Conservation (phyloP, 1,140 invertebrate genomes). For the Bombus confusus region DNA sequence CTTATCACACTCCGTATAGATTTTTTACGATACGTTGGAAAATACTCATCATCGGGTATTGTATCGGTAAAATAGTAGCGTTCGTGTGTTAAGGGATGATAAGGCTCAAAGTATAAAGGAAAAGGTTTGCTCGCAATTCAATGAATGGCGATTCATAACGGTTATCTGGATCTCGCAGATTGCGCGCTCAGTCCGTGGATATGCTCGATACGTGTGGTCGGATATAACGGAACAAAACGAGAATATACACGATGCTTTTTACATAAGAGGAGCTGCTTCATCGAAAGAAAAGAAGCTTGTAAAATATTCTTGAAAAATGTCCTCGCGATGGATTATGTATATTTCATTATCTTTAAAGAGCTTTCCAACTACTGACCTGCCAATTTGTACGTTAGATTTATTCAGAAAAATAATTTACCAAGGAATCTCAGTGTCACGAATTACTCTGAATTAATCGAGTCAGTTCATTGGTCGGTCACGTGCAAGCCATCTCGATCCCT, state of each 20-base stretch:
- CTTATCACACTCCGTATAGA: background rate
- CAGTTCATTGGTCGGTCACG: constrained; percentile 9
- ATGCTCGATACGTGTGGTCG: constrained; percentile 49
- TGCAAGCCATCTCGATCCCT: constrained; percentile 26
- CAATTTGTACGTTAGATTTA: no score
- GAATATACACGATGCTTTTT: background rate
- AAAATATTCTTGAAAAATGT: no score
- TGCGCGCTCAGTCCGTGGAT: constrained; percentile 59
- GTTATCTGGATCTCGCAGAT: constrained; percentile 73
- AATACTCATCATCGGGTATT: background rate
- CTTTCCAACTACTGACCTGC: no score
- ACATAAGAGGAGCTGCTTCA: background rate
- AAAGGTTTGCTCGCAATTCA: constrained; percentile 54
- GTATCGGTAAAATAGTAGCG: background rate
- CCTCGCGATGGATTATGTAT: no score
- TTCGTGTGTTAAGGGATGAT: background rate
- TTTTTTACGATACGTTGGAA: background rate
- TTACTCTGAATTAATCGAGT: constrained; percentile 26
- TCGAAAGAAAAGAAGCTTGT: background rate
- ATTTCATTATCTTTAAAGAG: no score
- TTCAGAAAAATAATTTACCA: background rate
- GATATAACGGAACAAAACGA: constrained; percentile 19
- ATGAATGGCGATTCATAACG: constrained; percentile 71
- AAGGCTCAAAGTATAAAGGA: background rate
- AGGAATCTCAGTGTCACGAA: background rate